Percentiles rank a stretch among this genome's conserved stretches.
phyloP scores from a whole-genome alignment of 2,797 vertebrate genomes.

The Danio jaintianensis region DNA sequence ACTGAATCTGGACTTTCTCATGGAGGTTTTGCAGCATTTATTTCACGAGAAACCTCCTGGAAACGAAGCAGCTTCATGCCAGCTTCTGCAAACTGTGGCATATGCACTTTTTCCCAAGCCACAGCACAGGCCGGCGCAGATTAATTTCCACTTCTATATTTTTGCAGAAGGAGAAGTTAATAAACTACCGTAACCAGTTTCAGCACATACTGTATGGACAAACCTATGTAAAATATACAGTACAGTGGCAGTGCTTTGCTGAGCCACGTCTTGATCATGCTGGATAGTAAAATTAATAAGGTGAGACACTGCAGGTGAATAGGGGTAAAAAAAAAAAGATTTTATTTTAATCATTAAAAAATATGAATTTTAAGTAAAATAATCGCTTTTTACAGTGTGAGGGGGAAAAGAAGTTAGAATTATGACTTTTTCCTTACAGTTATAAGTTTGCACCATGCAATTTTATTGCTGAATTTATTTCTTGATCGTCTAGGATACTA shows the following conservation, averaged over 20 bases:
- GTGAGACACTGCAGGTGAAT: too few relatives aligned
- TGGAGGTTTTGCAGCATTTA: slow-evolving; percentile 34
- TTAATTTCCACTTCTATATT: slow-evolving; percentile 67
- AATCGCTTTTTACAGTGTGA: too few relatives aligned
- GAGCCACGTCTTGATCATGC: background rate
- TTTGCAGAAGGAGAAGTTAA: slow-evolving; percentile 58
- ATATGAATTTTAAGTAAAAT: too few relatives aligned
- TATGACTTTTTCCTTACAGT: too few relatives aligned
- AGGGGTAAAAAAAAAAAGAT: too few relatives aligned
- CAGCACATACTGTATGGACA: slow-evolving; percentile 2
- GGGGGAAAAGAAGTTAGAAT: too few relatives aligned
- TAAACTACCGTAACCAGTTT: slow-evolving; percentile 56
- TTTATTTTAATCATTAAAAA: too few relatives aligned
- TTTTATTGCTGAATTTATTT: too few relatives aligned
- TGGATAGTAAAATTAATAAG: background rate
- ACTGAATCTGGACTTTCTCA: slow-evolving; percentile 66
- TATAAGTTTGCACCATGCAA: too few relatives aligned
- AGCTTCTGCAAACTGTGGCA: slow-evolving; percentile 62
- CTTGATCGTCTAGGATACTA: too few relatives aligned
- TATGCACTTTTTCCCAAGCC: slow-evolving; percentile 65
- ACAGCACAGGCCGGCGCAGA: slow-evolving; percentile 56
- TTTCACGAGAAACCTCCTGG: slow-evolving; percentile 46
- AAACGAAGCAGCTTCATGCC: slow-evolving; percentile 55
- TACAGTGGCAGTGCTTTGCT: slow-evolving; percentile 1
- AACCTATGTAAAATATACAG: slow-evolving; percentile 12